Evolutionary conservation across 2,113 vertebrate species (phyloP).

Genomic region (Myotis yumanensis): DNA sequence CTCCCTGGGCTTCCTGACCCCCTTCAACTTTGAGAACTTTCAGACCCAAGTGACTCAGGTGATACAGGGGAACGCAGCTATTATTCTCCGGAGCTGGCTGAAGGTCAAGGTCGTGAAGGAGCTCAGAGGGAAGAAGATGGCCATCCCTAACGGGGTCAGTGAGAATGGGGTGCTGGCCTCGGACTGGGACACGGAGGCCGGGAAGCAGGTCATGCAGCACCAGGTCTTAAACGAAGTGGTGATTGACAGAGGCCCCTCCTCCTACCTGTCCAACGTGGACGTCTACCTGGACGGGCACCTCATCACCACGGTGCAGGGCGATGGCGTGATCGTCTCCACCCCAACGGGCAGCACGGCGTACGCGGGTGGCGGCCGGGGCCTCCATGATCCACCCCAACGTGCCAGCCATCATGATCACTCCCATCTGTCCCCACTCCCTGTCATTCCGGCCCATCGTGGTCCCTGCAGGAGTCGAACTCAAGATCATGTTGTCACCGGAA

Average conservation of each 20-base stretch:
- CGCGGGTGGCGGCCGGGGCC: conserved; percentile 87
- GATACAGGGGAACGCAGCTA: conserved; percentile 89
- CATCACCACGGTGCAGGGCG: conserved; percentile 90
- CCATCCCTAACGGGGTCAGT: conserved; percentile 78
- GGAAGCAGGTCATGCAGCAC: conserved; percentile 85
- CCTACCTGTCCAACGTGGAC: conserved; percentile 90
- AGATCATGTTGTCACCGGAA: conserved; percentile 90
- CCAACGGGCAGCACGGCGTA: conserved; percentile 90
- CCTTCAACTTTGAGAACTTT: conserved; percentile 90
- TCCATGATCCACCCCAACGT: conserved; percentile 93
- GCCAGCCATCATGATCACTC: conserved; percentile 91
- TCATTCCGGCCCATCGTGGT: conserved; percentile 91
- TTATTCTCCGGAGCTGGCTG: conserved; percentile 87
- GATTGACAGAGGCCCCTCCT: conserved; percentile 90
- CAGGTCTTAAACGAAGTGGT: conserved; percentile 92
- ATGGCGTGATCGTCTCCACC: conserved; percentile 90
- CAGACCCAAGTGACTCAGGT: conserved; percentile 89
- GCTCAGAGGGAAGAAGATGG: conserved; percentile 75
- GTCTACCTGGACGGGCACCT: conserved; percentile 90
- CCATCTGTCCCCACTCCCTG: conserved; percentile 91
- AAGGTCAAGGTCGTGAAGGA: conserved; percentile 89
- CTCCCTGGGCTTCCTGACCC: conserved; percentile 90
- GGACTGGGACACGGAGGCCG: conserved; percentile 77
- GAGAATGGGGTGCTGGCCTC: conserved; percentile 80
- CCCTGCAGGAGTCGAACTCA: conserved; percentile 89